A percentile compares a stretch with the other conserved stretches of the same genome.
phyloP scores from a whole-genome alignment of 1,140 invertebrate genomes.

The Pararge aegeria region DNA sequence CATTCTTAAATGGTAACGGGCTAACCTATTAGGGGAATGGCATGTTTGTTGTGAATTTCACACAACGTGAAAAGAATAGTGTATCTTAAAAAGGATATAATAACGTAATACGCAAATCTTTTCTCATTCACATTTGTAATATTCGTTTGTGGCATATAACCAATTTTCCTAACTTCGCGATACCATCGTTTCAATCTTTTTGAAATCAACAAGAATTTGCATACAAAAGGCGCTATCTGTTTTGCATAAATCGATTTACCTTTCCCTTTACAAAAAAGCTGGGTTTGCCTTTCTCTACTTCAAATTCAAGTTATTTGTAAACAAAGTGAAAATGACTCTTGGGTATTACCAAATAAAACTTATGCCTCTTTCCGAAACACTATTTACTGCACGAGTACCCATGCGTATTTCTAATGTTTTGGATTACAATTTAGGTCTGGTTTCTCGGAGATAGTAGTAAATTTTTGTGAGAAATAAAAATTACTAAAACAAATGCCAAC shows the following conservation, averaged over 20 bases:
- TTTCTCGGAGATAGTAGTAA: too few species aligned
- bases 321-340: slow-evolving; percentile 72
- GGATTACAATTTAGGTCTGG: too few species aligned
- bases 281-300: slow-evolving; percentile 64
- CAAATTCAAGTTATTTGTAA: slow-evolving; percentile 73
- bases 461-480: too few species aligned
- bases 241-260: slow-evolving; percentile 77
- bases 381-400: background rate
- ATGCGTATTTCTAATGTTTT: background rate
- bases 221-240: slow-evolving; percentile 74
- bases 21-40: too few species aligned
- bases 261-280: slow-evolving; percentile 70
- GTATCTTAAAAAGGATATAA: too few species aligned
- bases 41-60: too few species aligned
- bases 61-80: too few species aligned
- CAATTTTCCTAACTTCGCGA: slow-evolving; percentile 58
- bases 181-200: slow-evolving; percentile 69
- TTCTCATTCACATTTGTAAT: too few species aligned
- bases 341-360: slow-evolving; percentile 74
- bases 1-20: too few species aligned
- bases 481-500: too few species aligned
- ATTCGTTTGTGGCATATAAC: slow-evolving; percentile 29
- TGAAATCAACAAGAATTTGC: slow-evolving; percentile 74
- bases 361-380: slow-evolving; percentile 23
- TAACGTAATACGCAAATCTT: too few species aligned